Evolutionary conservation across 2,113 vertebrate genomes (phyloP), one percentile per base, ranked within the genome.

Genomic region (Corythaeola cristata): DNA sequence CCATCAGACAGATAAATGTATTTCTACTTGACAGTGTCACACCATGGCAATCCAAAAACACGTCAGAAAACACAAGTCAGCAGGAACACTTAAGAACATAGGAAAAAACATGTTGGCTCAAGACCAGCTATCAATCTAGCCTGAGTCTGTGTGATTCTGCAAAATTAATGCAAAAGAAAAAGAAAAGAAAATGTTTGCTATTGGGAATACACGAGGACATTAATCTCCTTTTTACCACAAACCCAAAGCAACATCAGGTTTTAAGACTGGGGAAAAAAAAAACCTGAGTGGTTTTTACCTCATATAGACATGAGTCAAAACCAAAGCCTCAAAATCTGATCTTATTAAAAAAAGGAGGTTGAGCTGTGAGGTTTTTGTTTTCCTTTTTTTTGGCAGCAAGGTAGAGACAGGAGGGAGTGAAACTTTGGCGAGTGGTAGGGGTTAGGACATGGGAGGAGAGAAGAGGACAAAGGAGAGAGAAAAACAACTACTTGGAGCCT

Each of bases 321-420:
- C 76, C 80, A 90, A 95, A 96, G 35, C 80, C 91, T 95, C 88
- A 85, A 87, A 83, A 96, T 85, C 32, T 73, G 86, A 95, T 87
- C 64, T 84, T 86, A 64, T 72, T 92, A 59, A 82, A 90, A 86
- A 93, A 62, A 28, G 33, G n/a, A 93, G 76, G 33, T 64, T 77
- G 44, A 93, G 19, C 47, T 81, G 68, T 58, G 72, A 92, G 2
- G 18, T 45, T 85, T 95, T 88, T 90, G 52, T 94, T 96, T 92
- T 83, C 33, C 35, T 68, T 92, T 88, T 62, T 76, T 90, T 93
- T 93, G 93, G 83, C 93, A 95, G 27, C 23, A 85, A 94, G 55
- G 44, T 84, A 84, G 55, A 90, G 75, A 77, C 4, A 53, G 50
- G 23, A 90, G 90, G 75, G 83, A 95, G 64, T 67, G 47, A 95